Evolutionary conservation across 1,140 invertebrate genomes (phyloP), one percentile per base, ranked within the genome.

Genomic region (Sinella curviseta): DNA sequence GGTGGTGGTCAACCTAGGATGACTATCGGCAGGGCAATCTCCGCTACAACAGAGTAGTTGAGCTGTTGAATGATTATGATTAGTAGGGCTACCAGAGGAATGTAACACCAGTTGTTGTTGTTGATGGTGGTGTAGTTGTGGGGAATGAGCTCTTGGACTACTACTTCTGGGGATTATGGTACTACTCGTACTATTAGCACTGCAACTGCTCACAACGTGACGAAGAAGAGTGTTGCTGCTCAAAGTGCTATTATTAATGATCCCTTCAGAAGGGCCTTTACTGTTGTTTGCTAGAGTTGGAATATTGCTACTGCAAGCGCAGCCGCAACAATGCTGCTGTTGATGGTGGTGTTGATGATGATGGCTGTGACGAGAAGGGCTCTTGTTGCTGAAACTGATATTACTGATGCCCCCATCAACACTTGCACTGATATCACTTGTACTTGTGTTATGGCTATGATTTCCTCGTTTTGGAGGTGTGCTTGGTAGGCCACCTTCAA

Each of bases 21-120:
- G 65, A 70, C 65, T 70, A 70, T 70, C 65, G 31, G 24, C 28
- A 31, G 26, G 65, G 65, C 65, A 70, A 70, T 70, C 65, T 70
- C 65, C 24, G 65, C 26, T 70, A 12, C 57, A 17, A 26, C 4
- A n/a, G 12, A 60, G 12, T 17, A 48, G 39, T 48, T 12, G 39
- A 48, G 39, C 39, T 12, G 57, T 60, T 60, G 57, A 60, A 26
- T 60, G 57, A 26, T 60, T 60, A 17, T 17, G 57, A n/a, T 26
- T 60, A 48, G 39, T 48, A 20, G 39, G 8, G 39, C n/a, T n/a
- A n/a, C n/a, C n/a, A n/a, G 39, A 48, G 8, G 39, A 20, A 48
- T 48, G 39, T 60, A 60, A 26, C 12, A 17, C 12, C 57, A 17
- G 57, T 4, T 16, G 12, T 26, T 60, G 57, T 4, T 60, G 57